These are phyloP conservation scores for Pogonophryne albipinna DNA, from an alignment of 2,797 vertebrate genomes.

Conservation along the genomic window DNA sequence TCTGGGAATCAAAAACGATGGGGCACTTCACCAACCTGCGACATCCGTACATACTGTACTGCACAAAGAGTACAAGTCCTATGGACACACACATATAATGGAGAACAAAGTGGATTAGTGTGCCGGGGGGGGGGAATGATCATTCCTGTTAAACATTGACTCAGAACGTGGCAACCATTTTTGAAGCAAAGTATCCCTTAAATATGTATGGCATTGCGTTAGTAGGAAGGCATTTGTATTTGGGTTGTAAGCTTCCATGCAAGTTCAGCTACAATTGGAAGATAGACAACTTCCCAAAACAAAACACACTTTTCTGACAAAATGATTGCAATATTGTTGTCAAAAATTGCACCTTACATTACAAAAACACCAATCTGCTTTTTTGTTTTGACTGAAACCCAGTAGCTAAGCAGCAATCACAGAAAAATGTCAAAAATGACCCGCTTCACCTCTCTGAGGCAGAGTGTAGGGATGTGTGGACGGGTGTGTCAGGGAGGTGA, in stretches of 20 bases:
- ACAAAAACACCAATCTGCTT: slow-evolving; percentile 10
- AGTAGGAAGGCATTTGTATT: neutral
- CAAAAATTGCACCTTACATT: neutral
- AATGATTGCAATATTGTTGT: neutral
- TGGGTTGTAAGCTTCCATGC: neutral
- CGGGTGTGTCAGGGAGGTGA: slow-evolving; percentile 27
- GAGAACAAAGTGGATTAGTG: slow-evolving; percentile 52
- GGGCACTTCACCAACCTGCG: slow-evolving; percentile 46
- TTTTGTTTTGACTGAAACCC: slow-evolving; percentile 28
- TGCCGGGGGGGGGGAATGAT: slow-evolving; percentile 36
- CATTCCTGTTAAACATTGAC: slow-evolving; percentile 26
- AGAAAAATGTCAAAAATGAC: slow-evolving; percentile 34
- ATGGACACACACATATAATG: slow-evolving; percentile 15
- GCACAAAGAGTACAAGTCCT: slow-evolving; percentile 23
- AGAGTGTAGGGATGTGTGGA: slow-evolving; percentile 3
- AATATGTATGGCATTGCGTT: neutral
- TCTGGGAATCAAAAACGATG: slow-evolving; percentile 47
- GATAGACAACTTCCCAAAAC: neutral
- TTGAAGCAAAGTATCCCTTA: neutral
- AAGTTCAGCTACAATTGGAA: neutral
- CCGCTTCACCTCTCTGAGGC: slow-evolving; percentile 22
- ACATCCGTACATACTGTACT: slow-evolving; percentile 31
- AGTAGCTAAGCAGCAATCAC: slow-evolving; percentile 39
- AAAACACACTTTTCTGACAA: neutral
- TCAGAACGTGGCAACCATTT: neutral